Percentiles rank a stretch among this genome's conserved stretches.
Evolutionary conservation across 1,140 invertebrate genomes (phyloP).

Genomic region (Drosophila littoralis): DNA sequence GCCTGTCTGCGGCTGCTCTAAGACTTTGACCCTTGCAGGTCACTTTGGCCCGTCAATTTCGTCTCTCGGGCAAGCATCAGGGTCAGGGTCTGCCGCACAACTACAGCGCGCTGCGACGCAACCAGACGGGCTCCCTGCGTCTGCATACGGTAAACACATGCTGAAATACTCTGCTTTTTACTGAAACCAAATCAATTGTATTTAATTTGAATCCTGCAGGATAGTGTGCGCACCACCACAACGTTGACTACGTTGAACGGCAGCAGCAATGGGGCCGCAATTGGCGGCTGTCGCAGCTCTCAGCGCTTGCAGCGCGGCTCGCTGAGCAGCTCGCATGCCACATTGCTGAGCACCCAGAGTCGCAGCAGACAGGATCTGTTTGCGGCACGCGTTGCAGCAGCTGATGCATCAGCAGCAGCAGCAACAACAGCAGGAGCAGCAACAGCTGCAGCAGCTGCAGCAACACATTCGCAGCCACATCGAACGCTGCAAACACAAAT

Average conservation of each 20-base stretch:
- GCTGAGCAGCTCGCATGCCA: conserved; percentile 82
- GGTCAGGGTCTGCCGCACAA: conserved; percentile 61
- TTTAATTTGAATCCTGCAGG: conserved; percentile 49
- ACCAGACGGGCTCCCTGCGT: conserved; percentile 69
- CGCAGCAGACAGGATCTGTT: conserved; percentile 76
- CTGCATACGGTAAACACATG: conserved; percentile 65
- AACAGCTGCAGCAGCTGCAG: conserved; percentile 17
- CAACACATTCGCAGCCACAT: conserved; percentile 33
- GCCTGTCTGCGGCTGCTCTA: background rate
- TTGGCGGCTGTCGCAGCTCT: conserved; percentile 34
- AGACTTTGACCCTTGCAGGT: conserved; percentile 36
- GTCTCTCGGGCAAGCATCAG: conserved; percentile 57
- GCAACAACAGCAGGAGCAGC: background rate
- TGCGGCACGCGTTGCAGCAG: conserved; percentile 23
- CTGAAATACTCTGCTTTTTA: background rate
- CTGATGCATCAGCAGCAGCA: background rate
- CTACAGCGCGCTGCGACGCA: conserved; percentile 71
- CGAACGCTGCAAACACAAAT: conserved; percentile 74
- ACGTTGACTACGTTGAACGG: conserved; percentile 74
- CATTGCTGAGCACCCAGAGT: conserved; percentile 80
- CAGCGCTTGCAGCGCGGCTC: conserved; percentile 66
- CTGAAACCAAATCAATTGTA: conserved; percentile 20
- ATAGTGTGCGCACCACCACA: conserved; percentile 79
- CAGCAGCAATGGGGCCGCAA: conserved; percentile 33
- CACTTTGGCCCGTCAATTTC: conserved; percentile 69